Evolutionary conservation across 2,888 invertebrate genomes (phyloP).

Genomic region (Habrosyne pyritoides): DNA sequence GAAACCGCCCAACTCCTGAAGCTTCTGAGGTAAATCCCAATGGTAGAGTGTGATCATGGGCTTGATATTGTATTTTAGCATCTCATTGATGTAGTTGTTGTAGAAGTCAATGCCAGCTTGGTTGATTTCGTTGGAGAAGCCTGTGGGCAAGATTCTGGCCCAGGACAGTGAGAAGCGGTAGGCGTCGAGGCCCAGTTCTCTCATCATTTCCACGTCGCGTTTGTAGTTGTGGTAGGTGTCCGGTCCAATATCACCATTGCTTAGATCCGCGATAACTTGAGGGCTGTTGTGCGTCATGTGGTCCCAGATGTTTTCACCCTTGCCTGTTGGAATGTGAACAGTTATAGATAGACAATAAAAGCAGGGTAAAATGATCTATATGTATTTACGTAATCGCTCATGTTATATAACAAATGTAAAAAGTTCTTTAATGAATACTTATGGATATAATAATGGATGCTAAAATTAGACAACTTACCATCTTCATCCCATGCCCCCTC

Average conservation of each 20-base stretch:
- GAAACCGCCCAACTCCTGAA: constrained; percentile 83
- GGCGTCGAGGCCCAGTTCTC: constrained; percentile 68
- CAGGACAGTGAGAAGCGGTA: constrained; percentile 85
- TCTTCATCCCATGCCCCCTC: constrained; percentile 81
- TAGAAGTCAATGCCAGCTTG: constrained; percentile 85
- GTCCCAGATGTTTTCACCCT: constrained; percentile 64
- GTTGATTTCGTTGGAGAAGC: constrained; percentile 77
- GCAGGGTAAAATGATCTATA: no score
- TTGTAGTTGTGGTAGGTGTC: constrained; percentile 85
- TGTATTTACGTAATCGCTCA: no score
- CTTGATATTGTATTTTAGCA: constrained; percentile 83
- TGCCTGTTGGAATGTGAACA: constrained; percentile 39
- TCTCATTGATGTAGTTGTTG: constrained; percentile 84
- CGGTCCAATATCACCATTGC: constrained; percentile 83
- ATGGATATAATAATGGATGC: background rate
- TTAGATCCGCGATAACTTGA: constrained; percentile 44
- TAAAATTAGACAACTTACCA: constrained; percentile 53
- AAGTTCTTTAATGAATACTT: no score
- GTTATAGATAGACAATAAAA: no score
- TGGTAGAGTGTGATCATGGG: constrained; percentile 84
- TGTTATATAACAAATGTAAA: no score
- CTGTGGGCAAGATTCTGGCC: constrained; percentile 84
- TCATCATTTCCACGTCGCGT: constrained; percentile 77
- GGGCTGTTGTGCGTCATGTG: constrained; percentile 52
- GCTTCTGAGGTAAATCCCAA: constrained; percentile 79